phyloP scores from a whole-genome alignment of 30 jellyfish, hydroid and myxozoan species.

The Cassiopea xamachana region DNA sequence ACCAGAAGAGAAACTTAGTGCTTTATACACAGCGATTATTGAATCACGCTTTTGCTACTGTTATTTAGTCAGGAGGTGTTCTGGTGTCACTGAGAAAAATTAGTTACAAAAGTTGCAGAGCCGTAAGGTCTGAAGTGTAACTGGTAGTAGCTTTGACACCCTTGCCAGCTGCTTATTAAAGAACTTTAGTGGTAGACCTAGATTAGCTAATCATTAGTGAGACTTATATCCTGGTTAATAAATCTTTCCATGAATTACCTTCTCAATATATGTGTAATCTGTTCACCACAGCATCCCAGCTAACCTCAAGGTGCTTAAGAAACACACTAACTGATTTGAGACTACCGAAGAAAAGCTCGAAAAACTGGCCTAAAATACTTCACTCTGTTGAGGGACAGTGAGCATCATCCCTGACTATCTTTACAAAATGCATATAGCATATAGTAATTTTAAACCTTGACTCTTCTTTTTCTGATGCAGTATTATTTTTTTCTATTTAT shows the following conservation, averaged over 20 bases:
- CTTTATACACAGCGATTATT: background rate
- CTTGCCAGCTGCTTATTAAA: background rate
- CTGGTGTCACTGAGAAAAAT: background rate
- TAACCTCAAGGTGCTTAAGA: conserved; percentile 3
- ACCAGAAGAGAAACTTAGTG: background rate
- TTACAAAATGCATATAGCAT: too few relatives aligned
- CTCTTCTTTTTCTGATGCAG: too few relatives aligned
- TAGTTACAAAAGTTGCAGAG: background rate
- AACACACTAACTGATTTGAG: conserved; percentile 11
- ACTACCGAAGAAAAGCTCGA: conserved; percentile 10
- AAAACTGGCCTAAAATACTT: conserved; percentile 8
- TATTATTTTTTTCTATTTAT: too few relatives aligned
- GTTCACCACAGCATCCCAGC: conserved; percentile 8
- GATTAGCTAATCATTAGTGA: conserved; percentile 15
- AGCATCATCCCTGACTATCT: background rate
- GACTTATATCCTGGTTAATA: background rate
- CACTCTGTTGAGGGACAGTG: conserved; percentile 1
- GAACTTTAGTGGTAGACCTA: conserved; percentile 4
- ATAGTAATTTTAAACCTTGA: too few relatives aligned
- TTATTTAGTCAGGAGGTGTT: background rate
- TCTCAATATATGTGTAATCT: conserved; percentile 1
- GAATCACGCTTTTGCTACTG: background rate
- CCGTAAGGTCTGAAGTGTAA: background rate
- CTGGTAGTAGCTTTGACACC: background rate
- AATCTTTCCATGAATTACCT: background rate